Conservation (phyloP, 2,888 invertebrate species). For the Gastracanthus pulcherrimus region DNA sequence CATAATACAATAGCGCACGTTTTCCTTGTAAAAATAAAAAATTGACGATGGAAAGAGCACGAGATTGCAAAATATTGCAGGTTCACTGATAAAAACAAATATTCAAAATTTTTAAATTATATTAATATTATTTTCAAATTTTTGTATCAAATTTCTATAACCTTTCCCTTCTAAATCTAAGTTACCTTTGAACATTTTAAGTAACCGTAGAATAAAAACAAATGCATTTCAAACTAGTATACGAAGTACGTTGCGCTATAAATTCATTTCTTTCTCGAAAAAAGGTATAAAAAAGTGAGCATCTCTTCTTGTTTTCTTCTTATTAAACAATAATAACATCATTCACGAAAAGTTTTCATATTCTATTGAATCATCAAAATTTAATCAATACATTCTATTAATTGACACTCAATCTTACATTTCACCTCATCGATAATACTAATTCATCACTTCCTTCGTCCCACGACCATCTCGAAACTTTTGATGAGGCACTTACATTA, state of each 20-base stretch:
- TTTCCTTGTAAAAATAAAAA: too few species aligned
- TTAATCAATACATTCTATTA: neutral
- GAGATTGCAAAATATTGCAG: neutral
- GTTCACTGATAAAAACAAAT: neutral
- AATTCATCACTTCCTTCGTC: neutral
- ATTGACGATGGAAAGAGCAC: neutral
- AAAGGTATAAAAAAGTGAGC: too few species aligned
- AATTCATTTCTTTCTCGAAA: too few species aligned
- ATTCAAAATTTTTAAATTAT: neutral
- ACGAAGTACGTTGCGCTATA: too few species aligned
- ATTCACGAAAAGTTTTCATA: neutral
- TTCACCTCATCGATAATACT: neutral
- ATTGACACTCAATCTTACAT: neutral
- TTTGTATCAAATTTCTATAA: too few species aligned
- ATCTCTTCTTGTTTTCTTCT: too few species aligned
- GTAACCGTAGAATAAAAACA: too few species aligned
- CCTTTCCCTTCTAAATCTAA: too few species aligned
- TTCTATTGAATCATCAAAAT: neutral
- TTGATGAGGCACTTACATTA: neutral
- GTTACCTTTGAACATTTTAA: too few species aligned
- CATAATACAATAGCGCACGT: too few species aligned
- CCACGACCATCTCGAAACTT: neutral
- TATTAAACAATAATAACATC: too few species aligned
- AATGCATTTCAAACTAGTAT: too few species aligned
- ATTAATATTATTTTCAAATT: neutral